Evolutionary conservation across 2,888 invertebrate genomes (phyloP), one percentile per base, ranked within the genome.

Genomic region (Eupithecia pulchellata): DNA sequence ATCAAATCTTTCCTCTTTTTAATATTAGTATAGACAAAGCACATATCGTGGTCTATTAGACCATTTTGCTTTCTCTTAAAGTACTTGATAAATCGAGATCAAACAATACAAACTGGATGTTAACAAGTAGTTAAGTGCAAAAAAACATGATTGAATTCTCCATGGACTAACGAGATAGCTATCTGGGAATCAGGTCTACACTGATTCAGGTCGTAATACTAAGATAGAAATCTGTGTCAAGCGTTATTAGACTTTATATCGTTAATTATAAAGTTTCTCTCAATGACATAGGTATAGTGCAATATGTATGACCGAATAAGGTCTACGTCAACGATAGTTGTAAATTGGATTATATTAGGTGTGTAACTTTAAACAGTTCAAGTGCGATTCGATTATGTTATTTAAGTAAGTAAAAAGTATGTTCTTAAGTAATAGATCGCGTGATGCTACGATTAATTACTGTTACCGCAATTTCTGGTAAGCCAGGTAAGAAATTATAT

Each of bases 91-190:
- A 47, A 47, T 47, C 20, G 11, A 20, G 20, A 2, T 11, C 20
- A 47, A 9, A 20, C 47, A 47, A 20, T 11, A 20, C 20, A 47
- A 47, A 11, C 47, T 47, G 47, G 20, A 20, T 47, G 11, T 11
- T 20, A 64, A 42, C 9, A 62, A 69, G 39, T 17, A 65, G 65
- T 32, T 69, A 27, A 34, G 6, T 58, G 30, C 29, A 58, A 66
- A 71, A n/a, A 70, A 71, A 67, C 36, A 67, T 36, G 63, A 71
- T 71, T 64, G 39, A 63, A 55, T 55, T 47, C 34, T 60, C 32
- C 20, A 58, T 39, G 20, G 30, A 64, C 60, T 69, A 65, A 66
- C 66, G 55, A 70, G 65, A 61, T 61, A 47, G 60, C 34, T 52
- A 20, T 60, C 69, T 65, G 61, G 60, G 57, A 69, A 65, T 36